Evolutionary conservation across 92 coral and sea anemone genomes (phyloP).

Genomic region (Galaxea fascicularis): DNA sequence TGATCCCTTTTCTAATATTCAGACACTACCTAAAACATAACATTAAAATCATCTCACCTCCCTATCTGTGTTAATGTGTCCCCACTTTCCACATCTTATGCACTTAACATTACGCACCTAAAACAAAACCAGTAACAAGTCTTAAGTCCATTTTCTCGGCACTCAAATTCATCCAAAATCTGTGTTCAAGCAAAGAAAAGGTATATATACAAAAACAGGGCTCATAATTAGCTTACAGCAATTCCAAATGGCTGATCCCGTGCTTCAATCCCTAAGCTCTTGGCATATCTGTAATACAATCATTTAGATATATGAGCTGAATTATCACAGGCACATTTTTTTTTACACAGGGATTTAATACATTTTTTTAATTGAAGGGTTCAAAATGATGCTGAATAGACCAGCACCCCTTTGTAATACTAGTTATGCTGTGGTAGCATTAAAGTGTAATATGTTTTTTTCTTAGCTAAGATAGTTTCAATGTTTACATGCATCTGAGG

Average conservation of each 20-base stretch:
- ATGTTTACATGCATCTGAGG: neutral
- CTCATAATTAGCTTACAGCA: constrained; percentile 78
- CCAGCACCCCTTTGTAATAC: no score
- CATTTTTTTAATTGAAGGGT: no score
- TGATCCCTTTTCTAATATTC: neutral
- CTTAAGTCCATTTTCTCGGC: neutral
- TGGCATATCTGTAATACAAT: constrained; percentile 79
- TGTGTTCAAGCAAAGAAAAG: neutral
- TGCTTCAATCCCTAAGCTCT: constrained; percentile 89
- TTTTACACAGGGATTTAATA: no score
- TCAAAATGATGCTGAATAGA: no score
- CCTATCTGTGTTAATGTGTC: constrained; percentile 96
- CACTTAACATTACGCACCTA: constrained; percentile 97
- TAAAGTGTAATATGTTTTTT: no score
- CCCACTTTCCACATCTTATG: constrained; percentile 96
- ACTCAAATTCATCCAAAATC: neutral
- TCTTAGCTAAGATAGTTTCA: neutral
- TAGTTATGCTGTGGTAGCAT: no score
- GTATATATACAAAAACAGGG: neutral
- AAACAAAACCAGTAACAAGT: neutral
- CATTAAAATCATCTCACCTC: constrained; percentile 62
- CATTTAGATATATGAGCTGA: neutral
- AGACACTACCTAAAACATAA: neutral
- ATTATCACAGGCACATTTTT: no score
- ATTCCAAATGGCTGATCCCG: constrained; percentile 98